phyloP scores from a whole-genome alignment of 2,113 vertebrate genomes.

The Marmota flaviventris region DNA sequence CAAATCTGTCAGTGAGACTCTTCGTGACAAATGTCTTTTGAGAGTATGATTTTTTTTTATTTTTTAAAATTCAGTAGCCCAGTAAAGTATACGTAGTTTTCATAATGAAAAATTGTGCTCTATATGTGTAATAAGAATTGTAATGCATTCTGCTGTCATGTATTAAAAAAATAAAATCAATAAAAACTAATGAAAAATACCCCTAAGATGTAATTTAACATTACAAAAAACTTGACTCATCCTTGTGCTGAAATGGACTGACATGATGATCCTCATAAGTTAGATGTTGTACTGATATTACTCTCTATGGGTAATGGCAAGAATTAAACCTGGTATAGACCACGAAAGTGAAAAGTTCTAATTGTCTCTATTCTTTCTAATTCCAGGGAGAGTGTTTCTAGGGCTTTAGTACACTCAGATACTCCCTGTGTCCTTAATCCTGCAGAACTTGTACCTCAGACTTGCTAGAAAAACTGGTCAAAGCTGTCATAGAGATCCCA shows the following conservation, averaged over 20 bases:
- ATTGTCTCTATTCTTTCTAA: neutral
- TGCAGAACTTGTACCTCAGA: neutral
- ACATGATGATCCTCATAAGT: neutral
- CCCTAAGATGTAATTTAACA: neutral
- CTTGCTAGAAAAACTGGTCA: neutral
- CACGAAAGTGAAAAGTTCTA: neutral
- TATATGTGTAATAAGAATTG: no score
- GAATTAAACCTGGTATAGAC: neutral
- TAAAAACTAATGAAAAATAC: no score
- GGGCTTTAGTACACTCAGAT: neutral
- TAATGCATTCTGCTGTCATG: no score
- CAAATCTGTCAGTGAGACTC: conserved; percentile 79
- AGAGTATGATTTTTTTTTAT: conserved; percentile 76
- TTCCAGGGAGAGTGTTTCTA: neutral
- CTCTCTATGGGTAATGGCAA: neutral
- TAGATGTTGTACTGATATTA: neutral
- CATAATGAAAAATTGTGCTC: neutral
- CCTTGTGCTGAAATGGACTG: neutral
- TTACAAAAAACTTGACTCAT: neutral
- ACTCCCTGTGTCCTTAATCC: neutral
- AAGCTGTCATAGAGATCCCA: neutral
- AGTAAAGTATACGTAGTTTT: conserved; percentile 67
- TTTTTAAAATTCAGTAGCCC: conserved; percentile 82
- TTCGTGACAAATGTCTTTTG: conserved; percentile 82
- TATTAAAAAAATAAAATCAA: no score